Evolutionary conservation across 1,140 invertebrate species (phyloP).

Genomic region (Bombus cullumanus): DNA sequence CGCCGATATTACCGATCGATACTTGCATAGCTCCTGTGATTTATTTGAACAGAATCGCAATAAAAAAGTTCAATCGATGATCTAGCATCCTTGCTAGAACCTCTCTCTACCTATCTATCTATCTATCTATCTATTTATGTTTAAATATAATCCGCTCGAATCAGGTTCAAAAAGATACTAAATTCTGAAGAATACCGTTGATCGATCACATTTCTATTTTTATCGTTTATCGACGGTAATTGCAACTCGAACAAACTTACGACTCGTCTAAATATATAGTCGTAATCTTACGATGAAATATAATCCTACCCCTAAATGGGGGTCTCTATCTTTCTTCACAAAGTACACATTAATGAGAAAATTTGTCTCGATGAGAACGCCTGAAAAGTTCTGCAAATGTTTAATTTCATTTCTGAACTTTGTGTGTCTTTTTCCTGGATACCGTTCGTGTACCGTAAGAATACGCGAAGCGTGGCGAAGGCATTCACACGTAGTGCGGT

Average conservation of each 20-base stretch:
- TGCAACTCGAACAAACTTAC: not conserved
- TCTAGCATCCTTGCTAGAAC: not conserved
- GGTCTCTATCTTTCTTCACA: not conserved
- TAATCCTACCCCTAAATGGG: too few relatives aligned
- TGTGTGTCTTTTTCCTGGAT: constrained; percentile 5
- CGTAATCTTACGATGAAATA: too few relatives aligned
- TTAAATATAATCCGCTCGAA: not conserved
- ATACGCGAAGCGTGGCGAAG: constrained; percentile 65
- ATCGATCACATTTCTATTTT: not conserved
- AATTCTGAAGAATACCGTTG: not conserved
- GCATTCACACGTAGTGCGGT: constrained; percentile 65
- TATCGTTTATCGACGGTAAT: not conserved
- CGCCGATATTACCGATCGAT: not conserved
- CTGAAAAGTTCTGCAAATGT: not conserved
- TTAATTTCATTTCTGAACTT: constrained; percentile 35
- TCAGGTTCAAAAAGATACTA: not conserved
- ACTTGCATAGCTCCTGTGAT: not conserved
- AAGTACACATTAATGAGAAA: not conserved
- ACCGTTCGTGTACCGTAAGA: constrained; percentile 38
- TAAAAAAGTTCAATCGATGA: not conserved
- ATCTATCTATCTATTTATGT: not conserved
- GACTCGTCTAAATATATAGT: not conserved
- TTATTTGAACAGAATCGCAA: not conserved
- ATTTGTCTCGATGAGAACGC: too few relatives aligned
- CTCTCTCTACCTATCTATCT: not conserved